Conservation (phyloP, 2,113 vertebrate genomes). For the Enhydra lutris region DNA sequence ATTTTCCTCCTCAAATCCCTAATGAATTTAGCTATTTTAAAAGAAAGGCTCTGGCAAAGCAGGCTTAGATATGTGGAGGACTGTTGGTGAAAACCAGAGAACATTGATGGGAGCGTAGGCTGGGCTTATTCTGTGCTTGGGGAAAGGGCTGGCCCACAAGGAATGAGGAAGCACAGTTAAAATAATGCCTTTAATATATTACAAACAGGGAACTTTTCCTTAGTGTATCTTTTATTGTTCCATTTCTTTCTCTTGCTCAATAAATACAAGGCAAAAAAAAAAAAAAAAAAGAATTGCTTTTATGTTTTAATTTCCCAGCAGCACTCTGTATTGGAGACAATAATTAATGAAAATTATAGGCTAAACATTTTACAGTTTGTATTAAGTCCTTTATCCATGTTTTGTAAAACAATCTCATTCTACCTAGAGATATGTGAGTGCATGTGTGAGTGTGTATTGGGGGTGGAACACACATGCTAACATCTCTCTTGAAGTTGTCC, state of each 20-base stretch:
- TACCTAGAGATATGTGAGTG: not conserved
- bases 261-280: constrained; percentile 40
- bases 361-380: constrained; percentile 47
- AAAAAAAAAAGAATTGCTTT: not conserved
- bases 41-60: not conserved
- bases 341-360: constrained; percentile 50
- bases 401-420: not conserved
- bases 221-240: constrained; percentile 48
- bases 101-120: not conserved
- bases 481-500: not conserved
- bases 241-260: constrained; percentile 54
- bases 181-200: constrained; percentile 62
- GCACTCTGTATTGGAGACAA: constrained; percentile 33
- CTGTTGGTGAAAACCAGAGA: not conserved
- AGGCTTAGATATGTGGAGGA: not conserved
- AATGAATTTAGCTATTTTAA: constrained; percentile 38
- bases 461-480: not conserved
- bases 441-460: not conserved
- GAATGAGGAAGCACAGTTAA: constrained; percentile 1
- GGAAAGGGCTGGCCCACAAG: not conserved
- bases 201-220: constrained; percentile 40
- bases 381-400: not conserved
- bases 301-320: constrained; percentile 61
- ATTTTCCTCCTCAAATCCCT: not conserved
- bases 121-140: not conserved